Evolutionary conservation across 1,140 invertebrate species (phyloP), one percentile per base, ranked within the genome.

Genomic region (Formica selysi): DNA sequence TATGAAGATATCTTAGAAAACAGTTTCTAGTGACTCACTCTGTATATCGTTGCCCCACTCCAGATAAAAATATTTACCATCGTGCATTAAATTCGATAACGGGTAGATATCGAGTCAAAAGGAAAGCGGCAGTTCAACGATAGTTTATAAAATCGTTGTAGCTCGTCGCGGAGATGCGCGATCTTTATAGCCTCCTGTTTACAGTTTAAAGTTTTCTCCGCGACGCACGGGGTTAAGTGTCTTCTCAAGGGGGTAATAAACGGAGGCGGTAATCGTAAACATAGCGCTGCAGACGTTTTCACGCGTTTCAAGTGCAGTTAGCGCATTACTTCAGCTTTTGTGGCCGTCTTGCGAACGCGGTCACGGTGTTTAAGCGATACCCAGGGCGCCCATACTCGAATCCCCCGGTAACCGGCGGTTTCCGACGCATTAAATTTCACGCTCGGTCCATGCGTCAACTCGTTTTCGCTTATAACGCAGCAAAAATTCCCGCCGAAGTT

Each of bases 201-300:
- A 89, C 84, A 76, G 87, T 90, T 89, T 74, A 90, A 85, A 86
- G 89, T 89, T 89, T 89, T 78, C 87, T 76, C 57, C 44, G 26
- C 73, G 26, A 29, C 48, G 48, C 48, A 8, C 65, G 48, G 71
- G 87, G 78, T 74, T 90, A 89, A 90, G 71, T 71, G 79, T n/a
- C 38, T 67, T 86, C 76, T 70, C 41, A 48, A 61, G 71, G 65
- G 71, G 44, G 36, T 62, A 76, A 70, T 61, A 80, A 86, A 88
- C 71, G 26, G 36, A 86, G 73, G 67, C 61, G 57, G 85, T 87
- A 80, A 86, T 79, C 84, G 84, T 86, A 89, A 90, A 90, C 74
- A 85, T 80, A 76, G 78, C 64, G n/a, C 22, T 19, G 61, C 78
- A 44, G 57, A 62, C 79, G 73, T 89, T 89, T 89, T 84, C 76